Conservation (phyloP, 2,113 vertebrate genomes). For the Eudyptes chrysolophus region DNA sequence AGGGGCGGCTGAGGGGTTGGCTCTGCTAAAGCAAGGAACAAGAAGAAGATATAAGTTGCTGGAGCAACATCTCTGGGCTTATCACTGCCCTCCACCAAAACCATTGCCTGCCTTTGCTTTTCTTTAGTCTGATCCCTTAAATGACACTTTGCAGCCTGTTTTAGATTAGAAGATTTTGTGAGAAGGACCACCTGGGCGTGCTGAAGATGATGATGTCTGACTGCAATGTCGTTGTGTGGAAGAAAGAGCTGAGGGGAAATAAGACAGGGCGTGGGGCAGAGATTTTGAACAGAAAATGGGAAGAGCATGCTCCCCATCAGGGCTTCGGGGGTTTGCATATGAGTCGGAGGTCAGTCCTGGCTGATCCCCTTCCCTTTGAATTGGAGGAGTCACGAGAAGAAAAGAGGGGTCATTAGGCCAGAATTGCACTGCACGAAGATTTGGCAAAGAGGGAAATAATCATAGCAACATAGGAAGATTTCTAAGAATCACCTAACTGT, state of each 20-base stretch:
- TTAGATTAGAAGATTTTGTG: not conserved
- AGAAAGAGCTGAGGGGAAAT: not conserved
- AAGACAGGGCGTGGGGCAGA: not conserved
- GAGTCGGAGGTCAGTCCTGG: accelerated
- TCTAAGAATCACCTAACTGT: not conserved
- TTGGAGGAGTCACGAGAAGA: not conserved
- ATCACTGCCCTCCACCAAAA: not conserved
- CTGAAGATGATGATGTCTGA: not conserved
- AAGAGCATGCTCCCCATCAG: not conserved
- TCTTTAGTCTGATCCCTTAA: not conserved
- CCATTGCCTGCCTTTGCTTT: not conserved
- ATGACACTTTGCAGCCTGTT: not conserved
- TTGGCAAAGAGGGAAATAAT: not conserved
- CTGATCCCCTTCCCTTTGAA: accelerated
- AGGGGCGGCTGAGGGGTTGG: not conserved
- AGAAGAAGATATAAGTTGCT: not conserved
- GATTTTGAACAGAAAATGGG: not conserved
- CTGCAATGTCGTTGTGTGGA: not conserved
- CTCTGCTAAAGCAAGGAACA: not conserved
- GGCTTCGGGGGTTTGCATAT: not conserved
- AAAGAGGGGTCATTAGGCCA: not conserved
- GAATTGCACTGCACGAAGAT: not conserved
- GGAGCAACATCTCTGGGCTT: not conserved
- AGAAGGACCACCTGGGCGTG: not conserved
- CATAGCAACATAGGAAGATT: not conserved